Base-by-base conservation (phyloP, 1,140 invertebrate species). In the Sycophila sp. region DNA sequence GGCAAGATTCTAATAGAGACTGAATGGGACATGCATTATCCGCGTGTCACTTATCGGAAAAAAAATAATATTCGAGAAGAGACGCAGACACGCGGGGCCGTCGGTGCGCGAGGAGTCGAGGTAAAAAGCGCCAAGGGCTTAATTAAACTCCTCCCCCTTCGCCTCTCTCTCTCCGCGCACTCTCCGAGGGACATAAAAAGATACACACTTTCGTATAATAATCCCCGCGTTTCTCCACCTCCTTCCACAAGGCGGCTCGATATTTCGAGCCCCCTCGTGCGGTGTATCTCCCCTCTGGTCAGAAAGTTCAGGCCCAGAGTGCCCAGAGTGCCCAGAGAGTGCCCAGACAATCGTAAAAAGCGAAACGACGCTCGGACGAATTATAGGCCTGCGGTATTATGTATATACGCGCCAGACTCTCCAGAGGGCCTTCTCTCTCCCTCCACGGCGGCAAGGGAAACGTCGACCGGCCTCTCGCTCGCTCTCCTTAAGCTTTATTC, bases 291-390 rank as follows among this genome's bases (percentile, higher is more conserved):
- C 56, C 56, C 56, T 28, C 58, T 40, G 56, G 56, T 42, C 58
- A 60, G 34, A 38, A 17, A 49, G 62, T 45, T 45, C 42, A n/a
- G 49, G 22, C 66, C n/a, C n/a, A n/a, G n/a, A n/a, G n/a, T n/a
- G n/a, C n/a, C n/a, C n/a, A n/a, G n/a, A n/a, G n/a, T n/a, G n/a
- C n/a, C n/a, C n/a, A n/a, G n/a, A n/a, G n/a, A n/a, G n/a, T n/a
- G n/a, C n/a, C n/a, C 58, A 64, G 66, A 69, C 72, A 68, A 83
- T 84, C 82, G 83, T 84, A 84, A 84, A 83, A 82, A 65, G 42
- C 75, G 76, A 77, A 83, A 84, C 78, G 80, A 83, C 82, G 78
- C 78, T 77, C 77, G 73, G 72, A 78, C 83, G 83, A 84, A 84
- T 84, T 84, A 84, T 82, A 84, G 81, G 79, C 80, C 80, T 77